Conservation (phyloP, 2,888 invertebrate species). For the Scrobipalpa costella region DNA sequence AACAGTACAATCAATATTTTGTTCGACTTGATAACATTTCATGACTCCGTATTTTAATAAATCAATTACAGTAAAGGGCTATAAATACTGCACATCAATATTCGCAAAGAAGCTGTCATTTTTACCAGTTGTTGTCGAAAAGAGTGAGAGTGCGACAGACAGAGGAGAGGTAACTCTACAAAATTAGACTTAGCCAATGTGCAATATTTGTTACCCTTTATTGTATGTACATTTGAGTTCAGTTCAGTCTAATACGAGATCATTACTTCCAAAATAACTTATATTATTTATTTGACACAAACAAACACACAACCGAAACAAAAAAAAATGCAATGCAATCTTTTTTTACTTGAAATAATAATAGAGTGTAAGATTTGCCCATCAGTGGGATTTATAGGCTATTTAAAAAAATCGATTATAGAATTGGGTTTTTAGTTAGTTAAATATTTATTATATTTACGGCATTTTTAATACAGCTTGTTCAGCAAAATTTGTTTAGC, state of each 20-base stretch:
- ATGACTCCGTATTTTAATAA: background rate
- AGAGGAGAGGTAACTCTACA: too few relatives aligned
- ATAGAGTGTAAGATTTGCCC: background rate
- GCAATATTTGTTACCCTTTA: background rate
- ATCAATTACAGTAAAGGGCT: too few relatives aligned
- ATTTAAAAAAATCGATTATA: too few relatives aligned
- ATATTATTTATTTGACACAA: background rate
- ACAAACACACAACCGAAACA: background rate
- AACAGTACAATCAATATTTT: background rate
- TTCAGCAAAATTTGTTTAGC: too few relatives aligned
- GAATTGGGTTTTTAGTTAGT: too few relatives aligned
- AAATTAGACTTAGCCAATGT: background rate
- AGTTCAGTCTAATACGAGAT: background rate
- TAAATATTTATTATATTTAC: too few relatives aligned
- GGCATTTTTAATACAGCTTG: too few relatives aligned
- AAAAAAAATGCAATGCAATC: background rate
- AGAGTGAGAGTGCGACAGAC: too few relatives aligned
- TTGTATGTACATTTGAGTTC: background rate
- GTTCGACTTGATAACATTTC: background rate
- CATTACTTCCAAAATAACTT: background rate
- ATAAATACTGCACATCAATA: too few relatives aligned
- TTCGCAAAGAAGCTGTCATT: too few relatives aligned
- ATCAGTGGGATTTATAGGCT: background rate
- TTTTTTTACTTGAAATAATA: background rate
- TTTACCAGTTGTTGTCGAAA: too few relatives aligned